Evolutionary conservation across 2,113 vertebrate genomes (phyloP), one percentile per base, ranked within the genome.

Genomic region (Coturnix japonica): DNA sequence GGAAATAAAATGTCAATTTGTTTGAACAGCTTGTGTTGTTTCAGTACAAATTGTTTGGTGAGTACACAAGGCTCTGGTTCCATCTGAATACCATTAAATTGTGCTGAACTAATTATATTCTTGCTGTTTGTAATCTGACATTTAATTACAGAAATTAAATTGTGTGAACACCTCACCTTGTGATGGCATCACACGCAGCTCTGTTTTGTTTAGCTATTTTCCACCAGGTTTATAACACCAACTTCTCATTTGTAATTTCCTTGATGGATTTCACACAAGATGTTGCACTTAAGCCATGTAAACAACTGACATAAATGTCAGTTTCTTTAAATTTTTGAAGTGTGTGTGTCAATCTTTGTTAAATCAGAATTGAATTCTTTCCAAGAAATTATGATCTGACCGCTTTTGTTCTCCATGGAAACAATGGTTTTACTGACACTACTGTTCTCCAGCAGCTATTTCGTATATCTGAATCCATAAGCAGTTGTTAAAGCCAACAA

Each of bases 1-100:
- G 94, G 96, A 97, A 97, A 96, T 97, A 97, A 97, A 97, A 97
- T 97, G 96, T 97, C 97, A 97, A 71, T 97, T 97, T 97, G 97
- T 97, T 97, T 96, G 95, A 98, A 97, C 97, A 97, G 97, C 97
- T 98, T 98, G 98, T 91, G 95, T 96, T 97, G 96, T 97, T 96
- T 94, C 94, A 94, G 95, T 96, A 96, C 96, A 97, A 97, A 95
- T 97, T 97, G 96, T 97, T 97, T 98, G 96, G 96, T 97, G 93
- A 95, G 92, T 96, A 97, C 96, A 82, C 94, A 94, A 94, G 93
- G 81, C 96, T 97, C 96, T 93, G 92, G 97, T 96, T 97, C 97
- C 96, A 96, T 97, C 96, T 96, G 96, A 97, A 97, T 96, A 63
- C 94, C 96, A 96, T 97, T 91, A 87, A 91, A 95, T 98, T 98